Percentiles rank a stretch among this genome's conserved stretches.
phyloP scores from a whole-genome alignment of 2,113 vertebrate species.

The Anser brachyrhynchus region DNA sequence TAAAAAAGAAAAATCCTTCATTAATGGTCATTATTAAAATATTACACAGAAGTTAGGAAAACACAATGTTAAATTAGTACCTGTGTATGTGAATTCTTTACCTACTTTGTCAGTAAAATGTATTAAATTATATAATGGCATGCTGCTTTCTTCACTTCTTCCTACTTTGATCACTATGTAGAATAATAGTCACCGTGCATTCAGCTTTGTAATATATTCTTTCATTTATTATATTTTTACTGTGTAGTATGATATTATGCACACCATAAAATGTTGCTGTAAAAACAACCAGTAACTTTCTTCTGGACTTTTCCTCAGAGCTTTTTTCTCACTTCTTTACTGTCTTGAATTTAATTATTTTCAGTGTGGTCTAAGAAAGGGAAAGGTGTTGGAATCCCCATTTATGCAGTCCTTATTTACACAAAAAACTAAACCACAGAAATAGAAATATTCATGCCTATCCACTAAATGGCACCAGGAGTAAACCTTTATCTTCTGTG shows the following conservation, averaged over 20 bases:
- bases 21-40: background rate
- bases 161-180: background rate
- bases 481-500: background rate
- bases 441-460: background rate
- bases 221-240: background rate
- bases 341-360: background rate
- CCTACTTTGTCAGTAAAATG: background rate
- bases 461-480: background rate
- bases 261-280: background rate
- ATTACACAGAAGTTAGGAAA: background rate
- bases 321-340: background rate
- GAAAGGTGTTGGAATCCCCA: background rate
- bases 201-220: background rate
- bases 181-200: background rate
- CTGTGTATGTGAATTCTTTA: background rate
- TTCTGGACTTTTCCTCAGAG: background rate
- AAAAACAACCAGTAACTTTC: background rate
- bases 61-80: background rate
- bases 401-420: background rate
- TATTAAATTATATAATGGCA: background rate
- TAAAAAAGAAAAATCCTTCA: background rate
- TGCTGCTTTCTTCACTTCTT: background rate
- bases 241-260: background rate
- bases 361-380: background rate
- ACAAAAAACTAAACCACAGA: background rate